Evolutionary conservation across 2,888 invertebrate species (phyloP).

Genomic region (Andrena haemorrhoa): DNA sequence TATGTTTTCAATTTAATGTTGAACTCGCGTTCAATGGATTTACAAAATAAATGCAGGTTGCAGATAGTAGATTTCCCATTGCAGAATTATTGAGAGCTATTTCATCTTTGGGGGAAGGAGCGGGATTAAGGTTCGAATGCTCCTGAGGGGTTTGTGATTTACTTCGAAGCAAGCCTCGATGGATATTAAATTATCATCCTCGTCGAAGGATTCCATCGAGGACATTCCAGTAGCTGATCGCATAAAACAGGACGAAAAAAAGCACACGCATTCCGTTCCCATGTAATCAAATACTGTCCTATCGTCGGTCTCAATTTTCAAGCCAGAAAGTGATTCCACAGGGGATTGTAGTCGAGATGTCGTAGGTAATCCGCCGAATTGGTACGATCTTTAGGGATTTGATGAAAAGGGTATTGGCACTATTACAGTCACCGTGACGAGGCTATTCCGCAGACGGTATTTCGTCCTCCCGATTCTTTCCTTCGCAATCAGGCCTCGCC

Average conservation of each 20-base stretch:
- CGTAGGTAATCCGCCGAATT: constrained; percentile 64
- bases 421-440: constrained; percentile 62
- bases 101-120: not conserved
- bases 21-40: no score
- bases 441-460: constrained; percentile 55
- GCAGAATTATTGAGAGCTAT: not conserved
- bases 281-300: constrained; percentile 50
- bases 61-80: not conserved
- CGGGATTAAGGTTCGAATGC: not conserved
- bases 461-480: constrained; percentile 43
- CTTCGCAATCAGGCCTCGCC: constrained; percentile 34
- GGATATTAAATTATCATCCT: constrained; percentile 36
- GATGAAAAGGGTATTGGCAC: constrained; percentile 59
- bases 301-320: constrained; percentile 48
- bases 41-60: no score
- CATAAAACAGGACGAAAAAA: constrained; percentile 24
- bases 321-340: constrained; percentile 48
- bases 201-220: constrained; percentile 21
- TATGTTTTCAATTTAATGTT: no score
- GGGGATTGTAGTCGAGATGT: constrained; percentile 59
- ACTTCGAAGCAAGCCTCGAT: not conserved
- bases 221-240: constrained; percentile 7
- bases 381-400: constrained; percentile 61
- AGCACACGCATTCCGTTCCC: constrained; percentile 13
- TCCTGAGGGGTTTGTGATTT: not conserved